Evolutionary conservation across 92 coral and sea anemone genomes (phyloP).

Genomic region (Umimayanthus chanpuru): DNA sequence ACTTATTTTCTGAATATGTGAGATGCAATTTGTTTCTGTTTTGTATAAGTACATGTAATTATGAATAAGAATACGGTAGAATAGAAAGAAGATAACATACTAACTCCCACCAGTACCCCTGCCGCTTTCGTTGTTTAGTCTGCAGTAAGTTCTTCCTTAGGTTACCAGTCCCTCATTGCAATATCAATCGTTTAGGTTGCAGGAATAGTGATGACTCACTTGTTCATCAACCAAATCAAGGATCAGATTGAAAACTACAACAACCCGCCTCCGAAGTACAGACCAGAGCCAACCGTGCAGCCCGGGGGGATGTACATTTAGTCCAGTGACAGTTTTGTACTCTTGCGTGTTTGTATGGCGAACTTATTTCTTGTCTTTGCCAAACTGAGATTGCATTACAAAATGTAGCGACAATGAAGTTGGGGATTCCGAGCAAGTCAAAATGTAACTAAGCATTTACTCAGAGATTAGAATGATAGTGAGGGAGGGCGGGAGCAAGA

Average conservation of each 20-base stretch:
- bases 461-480: too few relatives aligned
- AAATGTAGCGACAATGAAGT: not conserved
- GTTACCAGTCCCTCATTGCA: not conserved
- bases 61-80: too few relatives aligned
- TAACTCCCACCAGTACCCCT: not conserved
- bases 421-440: too few relatives aligned
- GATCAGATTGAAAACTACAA: constrained; percentile 86
- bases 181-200: constrained; percentile 56
- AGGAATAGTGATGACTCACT: constrained; percentile 91
- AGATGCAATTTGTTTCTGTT: too few relatives aligned
- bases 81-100: not conserved
- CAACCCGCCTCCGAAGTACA: constrained; percentile 75
- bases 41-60: too few relatives aligned
- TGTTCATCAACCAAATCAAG: constrained; percentile 81
- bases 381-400: not conserved
- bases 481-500: too few relatives aligned
- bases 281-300: constrained; percentile 58
- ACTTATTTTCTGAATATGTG: too few relatives aligned
- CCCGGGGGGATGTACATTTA: constrained; percentile 42
- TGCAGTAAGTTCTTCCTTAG: not conserved
- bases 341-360: not conserved
- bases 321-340: not conserved
- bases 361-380: not conserved
- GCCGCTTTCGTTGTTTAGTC: not conserved
- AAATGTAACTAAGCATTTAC: too few relatives aligned